phyloP scores from a whole-genome alignment of 2,888 invertebrate genomes.

The Scelioninae gen. 2 region DNA sequence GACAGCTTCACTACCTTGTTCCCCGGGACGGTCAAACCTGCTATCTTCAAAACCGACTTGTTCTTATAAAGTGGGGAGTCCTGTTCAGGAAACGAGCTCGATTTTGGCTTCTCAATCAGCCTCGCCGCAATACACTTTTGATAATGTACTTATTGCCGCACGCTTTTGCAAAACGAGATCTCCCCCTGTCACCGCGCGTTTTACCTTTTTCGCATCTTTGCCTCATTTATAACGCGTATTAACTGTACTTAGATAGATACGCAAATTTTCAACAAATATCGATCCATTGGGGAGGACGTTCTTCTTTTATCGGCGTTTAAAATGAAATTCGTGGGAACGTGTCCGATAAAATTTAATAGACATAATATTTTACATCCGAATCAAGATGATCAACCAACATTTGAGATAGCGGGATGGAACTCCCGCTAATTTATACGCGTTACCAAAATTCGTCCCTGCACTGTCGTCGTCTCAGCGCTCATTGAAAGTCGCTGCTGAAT shows the following conservation, averaged over 20 bases:
- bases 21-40: constrained; percentile 62
- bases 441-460: constrained; percentile 16
- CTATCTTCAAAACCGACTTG: constrained; percentile 66
- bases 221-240: constrained; percentile 30
- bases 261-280: constrained; percentile 16
- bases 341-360: constrained; percentile 28
- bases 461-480: constrained; percentile 14
- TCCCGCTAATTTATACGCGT: constrained; percentile 21
- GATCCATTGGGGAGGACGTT: constrained; percentile 2
- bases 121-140: constrained; percentile 56
- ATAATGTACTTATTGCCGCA: constrained; percentile 54
- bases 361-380: constrained; percentile 18
- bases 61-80: constrained; percentile 68
- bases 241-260: constrained; percentile 24
- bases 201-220: constrained; percentile 28
- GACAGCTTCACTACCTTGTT: constrained; percentile 70
- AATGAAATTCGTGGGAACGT: constrained; percentile 44
- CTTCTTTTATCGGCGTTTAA: constrained; percentile 16
- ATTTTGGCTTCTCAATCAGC: constrained; percentile 67
- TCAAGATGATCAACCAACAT: constrained; percentile 21
- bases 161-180: constrained; percentile 37
- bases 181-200: constrained; percentile 19
- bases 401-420: constrained; percentile 13
- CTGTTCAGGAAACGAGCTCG: constrained; percentile 68
- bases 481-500: constrained; percentile 42